Evolutionary conservation across 2,797 vertebrate genomes (phyloP).

Genomic region (Amazona ochrocephala): DNA sequence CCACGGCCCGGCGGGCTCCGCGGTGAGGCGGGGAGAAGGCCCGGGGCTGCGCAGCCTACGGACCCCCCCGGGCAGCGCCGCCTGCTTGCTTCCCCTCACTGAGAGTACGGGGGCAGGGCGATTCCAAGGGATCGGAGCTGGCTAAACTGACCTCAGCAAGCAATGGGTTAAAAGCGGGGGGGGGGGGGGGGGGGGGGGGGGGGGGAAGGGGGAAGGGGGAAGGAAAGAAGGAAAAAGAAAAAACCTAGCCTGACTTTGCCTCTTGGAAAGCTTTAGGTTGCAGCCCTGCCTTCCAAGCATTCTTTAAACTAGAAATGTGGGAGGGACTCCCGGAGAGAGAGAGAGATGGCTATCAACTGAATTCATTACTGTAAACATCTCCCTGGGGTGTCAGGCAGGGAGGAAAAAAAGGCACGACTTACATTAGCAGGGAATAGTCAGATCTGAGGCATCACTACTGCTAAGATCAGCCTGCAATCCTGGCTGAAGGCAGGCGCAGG

Average conservation of each 20-base stretch:
- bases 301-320: slow-evolving; percentile 83
- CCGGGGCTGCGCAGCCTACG: background rate
- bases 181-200: too few relatives aligned
- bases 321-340: slow-evolving; percentile 72
- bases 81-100: background rate
- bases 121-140: background rate
- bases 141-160: background rate
- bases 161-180: slow-evolving; percentile 54
- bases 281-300: slow-evolving; percentile 85
- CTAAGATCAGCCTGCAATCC: slow-evolving; percentile 72
- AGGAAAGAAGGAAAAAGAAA: background rate
- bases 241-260: slow-evolving; percentile 75
- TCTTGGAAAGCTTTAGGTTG: slow-evolving; percentile 84
- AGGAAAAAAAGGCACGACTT: slow-evolving; percentile 74
- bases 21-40: background rate
- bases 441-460: slow-evolving; percentile 76
- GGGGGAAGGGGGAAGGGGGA: fast-evolving
- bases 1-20: background rate
- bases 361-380: slow-evolving; percentile 89
- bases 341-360: slow-evolving; percentile 85
- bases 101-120: background rate
- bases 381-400: slow-evolving; percentile 77
- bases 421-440: slow-evolving; percentile 75
- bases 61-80: background rate
- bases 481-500: slow-evolving; percentile 45